Evolutionary conservation across 1,140 invertebrate genomes (phyloP), one percentile per base, ranked within the genome.

Genomic region (Euura saliciscinereae): DNA sequence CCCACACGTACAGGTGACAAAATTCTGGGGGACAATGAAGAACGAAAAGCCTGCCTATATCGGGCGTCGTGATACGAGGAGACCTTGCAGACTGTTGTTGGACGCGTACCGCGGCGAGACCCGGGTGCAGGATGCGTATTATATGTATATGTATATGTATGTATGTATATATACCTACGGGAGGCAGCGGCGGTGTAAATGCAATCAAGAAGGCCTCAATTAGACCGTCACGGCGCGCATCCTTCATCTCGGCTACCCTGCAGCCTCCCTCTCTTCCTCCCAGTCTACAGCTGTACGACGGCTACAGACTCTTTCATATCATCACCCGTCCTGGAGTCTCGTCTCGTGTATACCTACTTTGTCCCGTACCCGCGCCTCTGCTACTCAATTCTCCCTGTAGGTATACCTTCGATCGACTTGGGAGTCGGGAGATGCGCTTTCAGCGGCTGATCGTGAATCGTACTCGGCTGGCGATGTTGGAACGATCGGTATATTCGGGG

Each of bases 141-240:
- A n/a, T 59, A 3, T 59, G 6, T 59, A n/a, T 59, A 59, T 59
- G 5, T 59, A n/a, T 8, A n/a, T 59, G 6, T n/a, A 59, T 28
- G 1, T 28, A 28, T 28, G 28, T 28, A 28, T 28, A 28, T 28
- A 28, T 28, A 28, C 28, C 28, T 80, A 80, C 79, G 75, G 78
- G 78, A 83, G 80, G 83, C 80, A 70, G 77, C 75, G 77, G 76
- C 82, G 83, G 83, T 83, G 83, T 84, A 83, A 83, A 84, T 84
- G 83, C 81, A 84, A 84, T 84, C 83, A 84, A 84, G 83, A 82
- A 83, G 79, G 79, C 83, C 82, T 82, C 83, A 84, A 84, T 84
- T 84, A 84, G 81, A 83, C 83, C 83, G 83, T 84, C 83, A 84
- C 83, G 82, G 78, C 78, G 83, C 80, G 79, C 82, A 84, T 82